Evolutionary conservation across 2,797 vertebrate species (phyloP).

Genomic region (Neomorphus geoffroyi): DNA sequence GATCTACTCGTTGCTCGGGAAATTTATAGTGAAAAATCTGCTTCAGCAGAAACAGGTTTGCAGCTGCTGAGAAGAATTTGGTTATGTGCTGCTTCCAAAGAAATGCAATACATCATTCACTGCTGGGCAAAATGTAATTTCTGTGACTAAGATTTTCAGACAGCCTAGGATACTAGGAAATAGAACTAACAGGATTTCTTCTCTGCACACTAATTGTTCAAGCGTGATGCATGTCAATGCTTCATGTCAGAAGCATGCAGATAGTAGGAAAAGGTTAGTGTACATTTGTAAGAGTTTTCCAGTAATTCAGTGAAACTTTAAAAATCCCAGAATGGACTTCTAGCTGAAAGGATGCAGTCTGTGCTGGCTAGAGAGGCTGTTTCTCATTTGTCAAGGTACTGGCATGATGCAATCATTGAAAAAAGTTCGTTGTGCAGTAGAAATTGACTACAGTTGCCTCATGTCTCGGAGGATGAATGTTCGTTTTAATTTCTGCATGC

Average conservation of each 20-base stretch:
- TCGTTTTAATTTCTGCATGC: neutral
- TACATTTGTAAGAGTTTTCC: neutral
- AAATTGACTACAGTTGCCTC: neutral
- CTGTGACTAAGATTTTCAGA: neutral
- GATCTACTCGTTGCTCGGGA: neutral
- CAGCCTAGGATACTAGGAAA: neutral
- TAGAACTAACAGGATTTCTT: neutral
- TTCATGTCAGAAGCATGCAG: neutral
- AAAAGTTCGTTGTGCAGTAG: neutral
- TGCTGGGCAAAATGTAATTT: neutral
- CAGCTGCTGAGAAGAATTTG: neutral
- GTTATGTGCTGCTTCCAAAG: neutral
- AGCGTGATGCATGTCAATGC: neutral
- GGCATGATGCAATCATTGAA: neutral
- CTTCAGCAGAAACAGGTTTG: conserved; percentile 1
- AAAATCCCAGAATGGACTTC: neutral
- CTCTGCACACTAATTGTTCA: neutral
- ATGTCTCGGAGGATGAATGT: neutral
- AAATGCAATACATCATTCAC: neutral
- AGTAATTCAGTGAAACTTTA: neutral
- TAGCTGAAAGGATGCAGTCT: neutral
- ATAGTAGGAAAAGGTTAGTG: neutral
- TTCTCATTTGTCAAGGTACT: neutral
- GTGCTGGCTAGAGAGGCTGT: neutral
- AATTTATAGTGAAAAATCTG: neutral